phyloP scores from a whole-genome alignment of 2,113 vertebrate genomes.

The Enhydra lutris region DNA sequence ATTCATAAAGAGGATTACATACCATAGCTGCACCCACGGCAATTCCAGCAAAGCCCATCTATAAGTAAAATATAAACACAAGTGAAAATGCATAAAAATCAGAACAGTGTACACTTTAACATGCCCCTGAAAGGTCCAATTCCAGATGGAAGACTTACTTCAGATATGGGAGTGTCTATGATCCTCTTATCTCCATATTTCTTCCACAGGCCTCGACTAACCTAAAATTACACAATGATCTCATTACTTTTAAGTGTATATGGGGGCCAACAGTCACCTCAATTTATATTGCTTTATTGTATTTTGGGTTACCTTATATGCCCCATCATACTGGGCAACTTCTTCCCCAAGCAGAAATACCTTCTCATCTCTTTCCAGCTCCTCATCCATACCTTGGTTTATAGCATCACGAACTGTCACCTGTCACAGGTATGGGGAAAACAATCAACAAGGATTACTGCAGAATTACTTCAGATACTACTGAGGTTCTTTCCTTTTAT shows the following conservation, averaged over 20 bases:
- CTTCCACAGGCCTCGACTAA: slow-evolving; percentile 98
- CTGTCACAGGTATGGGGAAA: slow-evolving; percentile 76
- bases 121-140: not conserved
- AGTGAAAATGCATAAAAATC: not conserved
- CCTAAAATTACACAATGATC: slow-evolving; percentile 78
- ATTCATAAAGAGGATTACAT: slow-evolving; percentile 67
- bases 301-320: slow-evolving; percentile 91
- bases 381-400: slow-evolving; percentile 98
- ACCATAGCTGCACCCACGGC: slow-evolving; percentile 98
- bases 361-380: slow-evolving; percentile 95
- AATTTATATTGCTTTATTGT: not conserved
- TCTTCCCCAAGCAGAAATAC: slow-evolving; percentile 97
- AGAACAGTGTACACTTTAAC: not conserved
- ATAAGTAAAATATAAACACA: slow-evolving; percentile 47
- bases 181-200: slow-evolving; percentile 97
- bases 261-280: not conserved
- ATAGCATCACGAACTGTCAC: slow-evolving; percentile 96
- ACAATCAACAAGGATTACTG: not conserved
- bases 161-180: slow-evolving; percentile 97
- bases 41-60: slow-evolving; percentile 99
- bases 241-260: not conserved
- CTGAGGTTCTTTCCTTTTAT: not conserved
- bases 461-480: not conserved
- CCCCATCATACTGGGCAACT: slow-evolving; percentile 98
- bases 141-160: slow-evolving; percentile 83